Evolutionary conservation across 2,797 vertebrate genomes (phyloP), one percentile per base, ranked within the genome.

Genomic region (Alca torda): DNA sequence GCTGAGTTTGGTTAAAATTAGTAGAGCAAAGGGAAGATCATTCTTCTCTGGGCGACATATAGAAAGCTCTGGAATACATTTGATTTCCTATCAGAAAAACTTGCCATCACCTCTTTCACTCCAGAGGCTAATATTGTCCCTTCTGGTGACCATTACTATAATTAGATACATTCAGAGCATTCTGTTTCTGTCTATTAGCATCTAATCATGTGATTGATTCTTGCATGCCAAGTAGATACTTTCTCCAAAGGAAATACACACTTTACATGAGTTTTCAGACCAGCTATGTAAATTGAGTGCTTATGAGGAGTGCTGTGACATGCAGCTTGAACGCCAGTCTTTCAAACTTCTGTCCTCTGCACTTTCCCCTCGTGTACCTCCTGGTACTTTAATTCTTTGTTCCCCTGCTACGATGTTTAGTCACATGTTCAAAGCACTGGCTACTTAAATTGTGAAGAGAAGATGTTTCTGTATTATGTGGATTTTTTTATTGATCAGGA

Each of bases 401-500:
- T 93, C 43, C 15, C 28, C 41, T 41, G 2, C 30, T 61, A 13
- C 2, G 0, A 0, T 50, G 39, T 51, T 69, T 63, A 54, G 48
- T 95, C 61, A 77, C 65, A 74, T 74, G 26, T 65, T 95, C 41
- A 68, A 86, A 86, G 73, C 73, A 23, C 50, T 63, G 45, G 13
- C 35, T 87, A 4, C 89, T 93, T 61, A 54, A 68, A 28, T 84
- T 87, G 65, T 50, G 56, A 89, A 18, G 26, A 70, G 79, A 79
- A 80, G 64, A 43, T 85, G 60, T 63, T 92, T 79, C 84, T 89
- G 26, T 60, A 11, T 69, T 53, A 11, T 68, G 68, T 84, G 69
- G 48, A 39, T 75, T 92, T 81, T 91, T 83, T 68, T 87, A 85
- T 95, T 95, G 95, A 97, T 97, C 6, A 31, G 77, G 77, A 93